Evolutionary conservation across 2,888 invertebrate species (phyloP).

Genomic region (Carcina quercana): DNA sequence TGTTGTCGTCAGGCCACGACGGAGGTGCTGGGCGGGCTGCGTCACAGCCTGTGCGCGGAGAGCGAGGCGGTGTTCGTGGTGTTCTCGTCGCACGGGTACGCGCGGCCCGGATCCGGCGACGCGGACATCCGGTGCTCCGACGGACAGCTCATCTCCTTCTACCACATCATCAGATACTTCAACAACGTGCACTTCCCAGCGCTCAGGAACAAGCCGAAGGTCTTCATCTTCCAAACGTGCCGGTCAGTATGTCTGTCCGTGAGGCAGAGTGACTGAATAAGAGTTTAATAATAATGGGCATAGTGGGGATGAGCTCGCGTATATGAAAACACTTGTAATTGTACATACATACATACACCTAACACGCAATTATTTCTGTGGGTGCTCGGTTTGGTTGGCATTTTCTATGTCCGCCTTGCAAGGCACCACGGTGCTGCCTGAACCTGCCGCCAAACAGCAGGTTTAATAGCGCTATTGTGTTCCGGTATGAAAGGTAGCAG

Average conservation of each 20-base stretch:
- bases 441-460: too few species aligned
- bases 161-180: constrained; percentile 75
- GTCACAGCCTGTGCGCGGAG: constrained; percentile 21
- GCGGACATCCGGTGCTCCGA: constrained; percentile 76
- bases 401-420: too few species aligned
- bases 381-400: too few species aligned
- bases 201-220: constrained; percentile 78
- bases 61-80: constrained; percentile 78
- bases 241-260: constrained; percentile 41
- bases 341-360: too few species aligned
- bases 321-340: too few species aligned
- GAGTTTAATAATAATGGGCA: not conserved
- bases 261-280: too few species aligned
- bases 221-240: constrained; percentile 83
- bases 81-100: constrained; percentile 79
- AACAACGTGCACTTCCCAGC: constrained; percentile 66
- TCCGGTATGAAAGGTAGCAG: too few species aligned
- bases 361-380: too few species aligned
- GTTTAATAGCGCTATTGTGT: too few species aligned
- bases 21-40: constrained; percentile 38
- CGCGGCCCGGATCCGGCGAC: constrained; percentile 51
- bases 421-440: too few species aligned
- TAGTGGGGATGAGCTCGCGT: too few species aligned
- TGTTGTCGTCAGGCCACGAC: constrained; percentile 49
- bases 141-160: constrained; percentile 61